Evolutionary conservation across 2,888 invertebrate species (phyloP).

Genomic region (Drosophila robusta): DNA sequence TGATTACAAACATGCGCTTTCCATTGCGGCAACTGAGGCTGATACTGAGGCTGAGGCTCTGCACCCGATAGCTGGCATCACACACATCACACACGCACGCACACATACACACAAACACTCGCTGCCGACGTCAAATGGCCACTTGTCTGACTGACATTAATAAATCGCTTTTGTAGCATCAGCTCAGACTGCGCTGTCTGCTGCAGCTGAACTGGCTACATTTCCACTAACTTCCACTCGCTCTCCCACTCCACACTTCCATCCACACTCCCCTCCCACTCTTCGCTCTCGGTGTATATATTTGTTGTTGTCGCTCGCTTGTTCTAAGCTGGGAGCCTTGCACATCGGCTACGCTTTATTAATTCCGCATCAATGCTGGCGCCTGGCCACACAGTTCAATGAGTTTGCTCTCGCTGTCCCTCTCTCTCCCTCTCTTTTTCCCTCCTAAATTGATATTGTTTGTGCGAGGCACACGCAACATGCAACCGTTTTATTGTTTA

Average conservation of each 20-base stretch:
- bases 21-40: conserved; percentile 36
- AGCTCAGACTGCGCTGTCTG: conserved; percentile 46
- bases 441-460: conserved; percentile 12
- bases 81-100: conserved; percentile 6
- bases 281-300: conserved; percentile 1
- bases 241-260: conserved; percentile 6
- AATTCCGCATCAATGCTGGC: conserved; percentile 71
- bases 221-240: conserved; percentile 23
- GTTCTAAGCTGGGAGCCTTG: conserved; percentile 46
- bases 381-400: conserved; percentile 65
- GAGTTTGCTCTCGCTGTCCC: conserved; percentile 15
- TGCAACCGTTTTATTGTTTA: conserved; percentile 56
- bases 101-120: conserved; percentile 2
- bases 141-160: conserved; percentile 78
- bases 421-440: not conserved
- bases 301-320: conserved; percentile 45
- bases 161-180: conserved; percentile 78
- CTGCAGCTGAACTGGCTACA: conserved; percentile 51
- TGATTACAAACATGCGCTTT: conserved; percentile 70
- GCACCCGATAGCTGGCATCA: conserved; percentile 35
- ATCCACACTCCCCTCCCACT: conserved; percentile 4
- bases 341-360: conserved; percentile 62
- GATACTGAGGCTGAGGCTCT: conserved; percentile 25
- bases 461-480: conserved; percentile 34
- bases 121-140: conserved; percentile 58